Base-by-base conservation (phyloP, 2,797 vertebrate genomes). In the Chloroceryle inda region DNA sequence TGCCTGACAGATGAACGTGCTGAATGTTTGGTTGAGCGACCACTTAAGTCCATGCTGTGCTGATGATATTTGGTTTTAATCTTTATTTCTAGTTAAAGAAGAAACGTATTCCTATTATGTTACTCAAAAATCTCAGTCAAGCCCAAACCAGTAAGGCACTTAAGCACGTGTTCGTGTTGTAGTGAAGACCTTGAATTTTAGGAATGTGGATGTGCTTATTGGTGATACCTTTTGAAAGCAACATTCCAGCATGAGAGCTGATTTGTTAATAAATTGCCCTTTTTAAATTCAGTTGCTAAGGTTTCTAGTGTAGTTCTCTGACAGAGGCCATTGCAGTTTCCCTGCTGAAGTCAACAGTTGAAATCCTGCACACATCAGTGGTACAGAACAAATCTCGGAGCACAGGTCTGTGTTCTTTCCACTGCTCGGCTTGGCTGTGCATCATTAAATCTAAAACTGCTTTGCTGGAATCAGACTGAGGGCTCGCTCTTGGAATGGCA, bases 141-240 rank as follows among this genome's bases (percentile, higher is more conserved):
- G 58, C 10, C 27, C 45, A 74, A 81, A 20, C 29, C 29, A 75
- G 9, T 37, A 49, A 56, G 10, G 17, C 78, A 12, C 15, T 35
- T 44, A 78, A 69, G 45, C 38, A 42, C 1, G 0, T 1, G 2
- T 50, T 74, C 2, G 3, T 44, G 35, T 53, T 2, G 0, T 20
- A 37, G 5, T 44, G 66, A 72, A 59, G 49, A 81, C 20, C 3
- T 1, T 79, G 42, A 62, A 24, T 68, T 78, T 68, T 62, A 83
- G 55, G 66, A 47, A 62, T 37, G 16, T 1, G 0, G 10, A 9
- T 10, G 4, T 72, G 19, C 29, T 56, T 42, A 4, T 31, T 72
- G 40, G 72, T 75, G 38, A 24, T 67, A 21, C 18, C 24, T 88
- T 72, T 50, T 29, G 47, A 82, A 73, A 58, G 59, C 31, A 86